A percentile compares a stretch with the other conserved stretches of the same genome.
These are phyloP conservation scores for Galeopterus variegatus DNA, from an alignment of 2,113 vertebrate species.

Conservation along the genomic window DNA sequence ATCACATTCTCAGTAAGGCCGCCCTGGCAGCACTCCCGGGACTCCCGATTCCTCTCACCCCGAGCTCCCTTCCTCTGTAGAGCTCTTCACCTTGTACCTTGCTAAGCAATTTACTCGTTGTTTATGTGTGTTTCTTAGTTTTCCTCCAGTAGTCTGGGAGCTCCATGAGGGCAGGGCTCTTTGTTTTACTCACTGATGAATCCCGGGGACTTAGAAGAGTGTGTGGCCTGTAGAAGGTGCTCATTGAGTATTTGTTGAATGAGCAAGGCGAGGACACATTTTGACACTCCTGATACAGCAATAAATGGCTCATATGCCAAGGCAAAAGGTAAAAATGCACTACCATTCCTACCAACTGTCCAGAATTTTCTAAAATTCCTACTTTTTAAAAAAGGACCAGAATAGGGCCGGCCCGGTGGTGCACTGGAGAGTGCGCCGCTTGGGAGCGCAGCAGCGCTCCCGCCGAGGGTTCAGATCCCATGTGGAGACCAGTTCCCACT, in stretches of 20 bases:
- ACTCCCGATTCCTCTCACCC: neutral
- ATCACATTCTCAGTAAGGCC: neutral
- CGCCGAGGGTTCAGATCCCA: too few species aligned
- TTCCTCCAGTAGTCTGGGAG: neutral
- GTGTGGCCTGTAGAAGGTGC: neutral
- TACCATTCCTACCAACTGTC: neutral
- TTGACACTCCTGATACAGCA: neutral
- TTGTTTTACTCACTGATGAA: constrained; percentile 13
- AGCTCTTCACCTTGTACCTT: neutral
- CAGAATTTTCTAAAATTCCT: constrained; percentile 5
- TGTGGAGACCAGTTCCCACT: too few species aligned
- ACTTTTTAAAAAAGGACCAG: neutral
- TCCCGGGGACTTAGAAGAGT: neutral
- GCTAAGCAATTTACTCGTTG: neutral
- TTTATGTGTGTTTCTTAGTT: neutral
- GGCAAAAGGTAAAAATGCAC: constrained; percentile 1
- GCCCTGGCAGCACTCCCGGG: neutral
- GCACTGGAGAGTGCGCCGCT: too few species aligned
- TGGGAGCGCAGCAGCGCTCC: too few species aligned
- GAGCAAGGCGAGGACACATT: neutral
- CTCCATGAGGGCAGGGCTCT: neutral
- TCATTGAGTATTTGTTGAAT: neutral
- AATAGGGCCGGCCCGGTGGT: too few species aligned
- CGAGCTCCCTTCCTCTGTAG: neutral
- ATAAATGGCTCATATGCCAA: neutral